Evolutionary conservation across 2,113 vertebrate genomes (phyloP).

Genomic region (Ahaetulla prasina): DNA sequence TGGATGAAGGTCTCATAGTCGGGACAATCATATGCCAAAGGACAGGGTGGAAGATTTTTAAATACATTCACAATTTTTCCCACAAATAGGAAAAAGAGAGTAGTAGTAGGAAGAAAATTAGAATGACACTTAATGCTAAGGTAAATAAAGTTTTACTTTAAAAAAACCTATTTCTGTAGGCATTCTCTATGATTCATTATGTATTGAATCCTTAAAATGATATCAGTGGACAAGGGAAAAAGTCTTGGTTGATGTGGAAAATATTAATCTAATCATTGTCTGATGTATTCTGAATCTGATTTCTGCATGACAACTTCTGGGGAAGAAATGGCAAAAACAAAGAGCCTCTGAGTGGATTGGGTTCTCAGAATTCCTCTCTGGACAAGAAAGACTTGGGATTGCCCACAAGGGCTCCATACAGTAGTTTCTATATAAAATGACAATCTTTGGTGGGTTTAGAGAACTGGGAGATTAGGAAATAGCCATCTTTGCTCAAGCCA

Average conservation of each 20-base stretch:
- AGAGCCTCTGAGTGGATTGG: too few species aligned
- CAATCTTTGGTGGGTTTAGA: too few species aligned
- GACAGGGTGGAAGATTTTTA: background rate
- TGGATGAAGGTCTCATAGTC: background rate
- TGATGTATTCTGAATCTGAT: slow-evolving; percentile 1
- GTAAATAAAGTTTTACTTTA: background rate
- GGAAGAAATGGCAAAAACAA: too few species aligned
- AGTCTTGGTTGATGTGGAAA: background rate
- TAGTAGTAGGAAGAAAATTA: background rate
- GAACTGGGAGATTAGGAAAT: too few species aligned
- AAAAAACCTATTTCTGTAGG: background rate
- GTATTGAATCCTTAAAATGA: background rate
- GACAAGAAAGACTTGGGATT: too few species aligned
- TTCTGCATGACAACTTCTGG: background rate
- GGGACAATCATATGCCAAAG: background rate
- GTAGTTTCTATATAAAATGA: too few species aligned
- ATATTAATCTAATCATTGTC: background rate
- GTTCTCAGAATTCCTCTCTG: too few species aligned
- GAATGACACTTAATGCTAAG: background rate
- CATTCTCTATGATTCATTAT: background rate
- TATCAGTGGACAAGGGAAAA: background rate
- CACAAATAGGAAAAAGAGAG: background rate
- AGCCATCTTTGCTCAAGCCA: too few species aligned
- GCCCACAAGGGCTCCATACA: too few species aligned
- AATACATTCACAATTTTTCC: background rate